Conservation (phyloP, 1,140 invertebrate genomes). For the Drosophila lacteicornis region DNA sequence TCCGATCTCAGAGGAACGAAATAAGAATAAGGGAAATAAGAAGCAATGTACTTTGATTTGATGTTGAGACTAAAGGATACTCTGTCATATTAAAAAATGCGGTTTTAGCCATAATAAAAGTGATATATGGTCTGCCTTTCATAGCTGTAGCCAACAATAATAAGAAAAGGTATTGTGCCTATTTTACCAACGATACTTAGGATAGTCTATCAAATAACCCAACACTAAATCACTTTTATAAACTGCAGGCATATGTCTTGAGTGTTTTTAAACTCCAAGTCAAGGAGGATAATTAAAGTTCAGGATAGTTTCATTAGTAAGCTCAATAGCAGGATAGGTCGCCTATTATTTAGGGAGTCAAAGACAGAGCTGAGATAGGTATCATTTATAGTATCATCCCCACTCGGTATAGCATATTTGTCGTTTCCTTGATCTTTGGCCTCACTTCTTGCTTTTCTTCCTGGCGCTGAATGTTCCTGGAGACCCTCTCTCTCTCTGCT, state of each 20-base stretch:
- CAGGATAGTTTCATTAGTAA: too few relatives aligned
- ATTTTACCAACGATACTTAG: too few relatives aligned
- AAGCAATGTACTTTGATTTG: background rate
- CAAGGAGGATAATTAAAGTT: too few relatives aligned
- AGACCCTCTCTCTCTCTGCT: slow-evolving; percentile 13
- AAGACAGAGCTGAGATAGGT: background rate
- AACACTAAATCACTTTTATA: too few relatives aligned
- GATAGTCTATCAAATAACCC: too few relatives aligned
- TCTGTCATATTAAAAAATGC: background rate
- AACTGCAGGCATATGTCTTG: too few relatives aligned
- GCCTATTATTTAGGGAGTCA: background rate
- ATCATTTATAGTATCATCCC: background rate
- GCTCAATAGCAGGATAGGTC: too few relatives aligned
- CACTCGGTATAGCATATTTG: slow-evolving; percentile 50
- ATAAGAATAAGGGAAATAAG: slow-evolving; percentile 9
- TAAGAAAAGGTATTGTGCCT: too few relatives aligned
- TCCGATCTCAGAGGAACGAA: background rate
- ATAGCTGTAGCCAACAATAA: too few relatives aligned
- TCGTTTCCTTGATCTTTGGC: slow-evolving; percentile 69
- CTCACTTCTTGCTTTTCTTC: slow-evolving; percentile 31
- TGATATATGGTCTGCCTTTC: too few relatives aligned
- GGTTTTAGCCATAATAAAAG: too few relatives aligned
- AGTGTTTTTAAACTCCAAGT: too few relatives aligned
- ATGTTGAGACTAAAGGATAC: slow-evolving; percentile 5
- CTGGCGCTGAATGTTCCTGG: slow-evolving; percentile 35